A percentile compares a stretch with the other conserved stretches of the same genome.
Evolutionary conservation across 2,888 invertebrate species (phyloP).

Genomic region (Melanotus villosus): DNA sequence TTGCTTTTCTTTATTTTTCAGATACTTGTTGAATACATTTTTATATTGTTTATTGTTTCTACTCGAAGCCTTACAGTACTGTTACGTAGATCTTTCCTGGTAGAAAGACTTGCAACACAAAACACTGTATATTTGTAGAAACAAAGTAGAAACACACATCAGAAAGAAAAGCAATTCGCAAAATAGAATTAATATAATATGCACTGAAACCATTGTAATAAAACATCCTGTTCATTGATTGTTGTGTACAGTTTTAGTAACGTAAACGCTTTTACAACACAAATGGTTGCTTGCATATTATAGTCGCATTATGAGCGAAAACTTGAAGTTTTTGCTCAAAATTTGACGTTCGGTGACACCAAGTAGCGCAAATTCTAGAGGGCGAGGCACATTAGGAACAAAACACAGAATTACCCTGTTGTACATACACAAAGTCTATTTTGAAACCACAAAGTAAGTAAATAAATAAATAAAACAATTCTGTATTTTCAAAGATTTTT

Average conservation of each 20-base stretch:
- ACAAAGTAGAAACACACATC: neutral
- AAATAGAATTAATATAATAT: conserved; percentile 61
- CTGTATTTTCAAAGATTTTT: conserved; percentile 50
- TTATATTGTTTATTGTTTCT: conserved; percentile 1
- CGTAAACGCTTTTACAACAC: conserved; percentile 57
- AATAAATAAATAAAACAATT: conserved; percentile 33
- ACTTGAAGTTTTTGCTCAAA: conserved; percentile 37
- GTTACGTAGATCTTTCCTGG: too few species aligned
- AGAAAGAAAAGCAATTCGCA: conserved; percentile 48
- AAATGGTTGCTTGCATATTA: conserved; percentile 67
- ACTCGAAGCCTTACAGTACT: neutral
- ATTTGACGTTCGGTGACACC: conserved; percentile 65
- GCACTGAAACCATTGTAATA: conserved; percentile 65
- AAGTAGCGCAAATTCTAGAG: conserved; percentile 65
- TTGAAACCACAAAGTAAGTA: conserved; percentile 33
- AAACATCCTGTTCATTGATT: conserved; percentile 61
- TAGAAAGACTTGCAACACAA: neutral
- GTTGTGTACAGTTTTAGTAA: conserved; percentile 67
- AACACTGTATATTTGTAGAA: conserved; percentile 1
- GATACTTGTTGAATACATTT: conserved; percentile 1
- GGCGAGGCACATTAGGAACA: conserved; percentile 62
- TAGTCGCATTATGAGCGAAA: conserved; percentile 59
- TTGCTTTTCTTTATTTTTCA: conserved; percentile 46
- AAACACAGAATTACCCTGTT: conserved; percentile 27
- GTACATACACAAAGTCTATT: conserved; percentile 44